phyloP scores from a whole-genome alignment of 1,140 invertebrate species.

The Hyles euphorbiae region DNA sequence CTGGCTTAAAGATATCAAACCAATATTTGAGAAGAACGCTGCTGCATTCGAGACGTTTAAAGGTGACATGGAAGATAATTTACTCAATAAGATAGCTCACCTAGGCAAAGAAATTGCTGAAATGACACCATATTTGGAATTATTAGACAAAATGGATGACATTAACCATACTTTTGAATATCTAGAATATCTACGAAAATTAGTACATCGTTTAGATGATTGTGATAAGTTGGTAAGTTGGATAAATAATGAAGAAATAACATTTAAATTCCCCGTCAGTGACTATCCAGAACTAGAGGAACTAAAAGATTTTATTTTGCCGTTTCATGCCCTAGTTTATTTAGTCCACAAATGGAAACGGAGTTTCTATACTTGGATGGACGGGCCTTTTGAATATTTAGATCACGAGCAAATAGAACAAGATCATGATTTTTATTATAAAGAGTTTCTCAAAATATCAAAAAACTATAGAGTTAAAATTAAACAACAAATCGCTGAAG shows the following conservation, averaged over 20 bases:
- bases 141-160: constrained; percentile 84
- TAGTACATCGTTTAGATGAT: constrained; percentile 84
- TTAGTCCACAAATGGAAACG: constrained; percentile 83
- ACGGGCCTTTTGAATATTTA: constrained; percentile 92
- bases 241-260: constrained; percentile 92
- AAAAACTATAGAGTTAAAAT: constrained; percentile 88
- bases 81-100: constrained; percentile 81
- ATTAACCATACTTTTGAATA: constrained; percentile 79
- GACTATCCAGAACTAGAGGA: constrained; percentile 86
- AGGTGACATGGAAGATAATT: constrained; percentile 86
- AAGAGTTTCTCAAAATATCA: constrained; percentile 85
- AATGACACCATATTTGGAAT: constrained; percentile 80
- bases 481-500: constrained; percentile 83
- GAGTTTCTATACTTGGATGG: constrained; percentile 90
- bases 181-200: constrained; percentile 82
- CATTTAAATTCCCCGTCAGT: constrained; percentile 87
- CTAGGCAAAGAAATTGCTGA: constrained; percentile 83
- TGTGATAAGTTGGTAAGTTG: constrained; percentile 84
- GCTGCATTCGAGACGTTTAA: constrained; percentile 86
- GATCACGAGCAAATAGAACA: constrained; percentile 83
- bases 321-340: constrained; percentile 81
- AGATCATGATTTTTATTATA: constrained; percentile 83
- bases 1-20: constrained; percentile 83
- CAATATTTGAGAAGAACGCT: constrained; percentile 83
- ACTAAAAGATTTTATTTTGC: constrained; percentile 80